Conservation (phyloP, 2,113 vertebrate species). For the Excalfactoria chinensis region DNA sequence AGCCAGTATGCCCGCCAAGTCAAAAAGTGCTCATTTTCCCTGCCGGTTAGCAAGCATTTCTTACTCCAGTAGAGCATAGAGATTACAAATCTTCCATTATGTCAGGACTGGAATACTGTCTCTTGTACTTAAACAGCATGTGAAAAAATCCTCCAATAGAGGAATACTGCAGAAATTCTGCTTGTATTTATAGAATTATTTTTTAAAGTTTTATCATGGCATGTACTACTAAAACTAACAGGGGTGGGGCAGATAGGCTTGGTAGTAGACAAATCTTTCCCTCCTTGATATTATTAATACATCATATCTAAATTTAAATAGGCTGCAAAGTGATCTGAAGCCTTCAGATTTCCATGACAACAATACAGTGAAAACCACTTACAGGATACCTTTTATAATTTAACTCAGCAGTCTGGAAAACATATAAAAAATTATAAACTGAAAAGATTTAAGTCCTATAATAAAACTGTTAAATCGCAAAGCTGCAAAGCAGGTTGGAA, state of each 20-base stretch:
- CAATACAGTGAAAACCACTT: neutral
- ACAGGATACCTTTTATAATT: neutral
- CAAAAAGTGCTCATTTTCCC: neutral
- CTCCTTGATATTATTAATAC: neutral
- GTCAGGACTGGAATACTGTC: neutral
- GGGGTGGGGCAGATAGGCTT: neutral
- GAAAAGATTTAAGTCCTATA: neutral
- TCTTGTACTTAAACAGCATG: neutral
- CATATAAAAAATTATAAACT: neutral
- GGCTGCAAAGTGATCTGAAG: neutral
- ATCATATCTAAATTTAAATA: neutral
- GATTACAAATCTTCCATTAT: neutral
- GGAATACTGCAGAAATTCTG: neutral
- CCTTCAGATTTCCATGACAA: neutral
- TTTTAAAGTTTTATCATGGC: neutral
- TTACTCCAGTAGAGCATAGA: neutral
- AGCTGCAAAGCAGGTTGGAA: neutral
- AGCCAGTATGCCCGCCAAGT: neutral
- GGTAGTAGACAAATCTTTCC: neutral
- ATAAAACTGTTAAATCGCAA: neutral
- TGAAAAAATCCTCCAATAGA: neutral
- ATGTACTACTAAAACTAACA: neutral
- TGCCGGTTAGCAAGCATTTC: neutral
- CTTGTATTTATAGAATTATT: neutral
- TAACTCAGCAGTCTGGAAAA: neutral